Conservation (phyloP, 2,888 invertebrate species). For the Baronia brevicornis region DNA sequence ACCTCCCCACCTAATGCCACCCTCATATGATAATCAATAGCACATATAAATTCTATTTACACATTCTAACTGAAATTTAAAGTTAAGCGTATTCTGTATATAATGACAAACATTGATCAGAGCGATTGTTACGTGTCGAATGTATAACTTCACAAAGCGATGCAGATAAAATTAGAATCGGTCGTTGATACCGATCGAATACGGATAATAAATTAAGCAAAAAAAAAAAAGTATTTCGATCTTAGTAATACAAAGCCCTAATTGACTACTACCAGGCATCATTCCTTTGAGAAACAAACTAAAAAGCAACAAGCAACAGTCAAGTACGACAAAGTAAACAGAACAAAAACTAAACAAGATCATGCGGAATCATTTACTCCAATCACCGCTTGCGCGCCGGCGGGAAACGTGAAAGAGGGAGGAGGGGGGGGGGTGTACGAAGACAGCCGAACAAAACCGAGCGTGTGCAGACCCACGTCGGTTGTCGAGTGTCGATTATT, state of each 20-base stretch:
- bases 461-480: conserved; percentile 30
- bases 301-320: conserved; percentile 36
- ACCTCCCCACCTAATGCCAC: too few species aligned
- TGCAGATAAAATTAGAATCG: neutral
- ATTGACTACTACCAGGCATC: conserved; percentile 49
- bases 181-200: too few species aligned
- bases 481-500: conserved; percentile 20
- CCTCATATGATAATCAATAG: too few species aligned
- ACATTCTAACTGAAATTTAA: too few species aligned
- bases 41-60: too few species aligned
- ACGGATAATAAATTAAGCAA: conserved; percentile 12
- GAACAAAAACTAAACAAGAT: conserved; percentile 64
- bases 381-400: conserved; percentile 39
- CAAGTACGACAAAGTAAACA: conserved; percentile 52
- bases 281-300: conserved; percentile 34
- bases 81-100: too few species aligned
- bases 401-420: too few species aligned
- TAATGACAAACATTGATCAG: too few species aligned
- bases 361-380: conserved; percentile 70
- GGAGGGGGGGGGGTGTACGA: conserved; percentile 28
- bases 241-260: conserved; percentile 29
- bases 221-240: conserved; percentile 9
- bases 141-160: too few species aligned
- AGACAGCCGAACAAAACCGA: conserved; percentile 42
- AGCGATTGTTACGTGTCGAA: too few species aligned